phyloP scores from a whole-genome alignment of 2,888 invertebrate genomes.

The Platycheirus rosarum region DNA sequence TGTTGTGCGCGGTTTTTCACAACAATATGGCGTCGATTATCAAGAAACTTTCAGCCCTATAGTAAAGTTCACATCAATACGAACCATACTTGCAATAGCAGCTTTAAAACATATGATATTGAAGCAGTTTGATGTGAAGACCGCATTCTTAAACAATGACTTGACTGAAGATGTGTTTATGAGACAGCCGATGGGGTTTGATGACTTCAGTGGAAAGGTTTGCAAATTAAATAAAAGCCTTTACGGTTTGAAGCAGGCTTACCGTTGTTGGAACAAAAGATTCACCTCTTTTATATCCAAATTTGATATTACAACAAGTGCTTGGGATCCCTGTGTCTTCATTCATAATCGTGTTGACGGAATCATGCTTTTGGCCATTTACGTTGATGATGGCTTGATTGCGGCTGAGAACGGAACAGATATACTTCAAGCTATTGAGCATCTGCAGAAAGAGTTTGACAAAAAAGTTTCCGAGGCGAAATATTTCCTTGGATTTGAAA shows the following conservation, averaged over 20 bases:
- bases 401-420: conserved; percentile 44
- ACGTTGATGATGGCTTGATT: conserved; percentile 76
- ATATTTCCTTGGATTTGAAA: too few species aligned
- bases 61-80: conserved; percentile 75
- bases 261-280: conserved; percentile 72
- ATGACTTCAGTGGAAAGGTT: conserved; percentile 65
- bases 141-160: too few species aligned
- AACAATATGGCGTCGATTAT: conserved; percentile 74
- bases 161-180: too few species aligned
- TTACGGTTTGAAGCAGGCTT: conserved; percentile 75
- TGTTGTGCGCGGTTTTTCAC: conserved; percentile 70
- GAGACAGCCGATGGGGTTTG: conserved; percentile 57
- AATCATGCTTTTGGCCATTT: conserved; percentile 74
- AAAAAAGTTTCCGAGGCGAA: too few species aligned
- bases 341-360: conserved; percentile 40
- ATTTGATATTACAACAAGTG: conserved; percentile 73
- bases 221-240: conserved; percentile 73
- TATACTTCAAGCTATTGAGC: too few species aligned
- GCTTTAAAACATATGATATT: conserved; percentile 46
- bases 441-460: too few species aligned
- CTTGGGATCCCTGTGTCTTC: conserved; percentile 77
- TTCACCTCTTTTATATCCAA: conserved; percentile 73
- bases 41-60: conserved; percentile 76
- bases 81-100: conserved; percentile 59
- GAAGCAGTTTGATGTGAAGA: too few species aligned